Evolutionary conservation across 2,888 invertebrate genomes (phyloP).

Genomic region (Entomobrya proxima): DNA sequence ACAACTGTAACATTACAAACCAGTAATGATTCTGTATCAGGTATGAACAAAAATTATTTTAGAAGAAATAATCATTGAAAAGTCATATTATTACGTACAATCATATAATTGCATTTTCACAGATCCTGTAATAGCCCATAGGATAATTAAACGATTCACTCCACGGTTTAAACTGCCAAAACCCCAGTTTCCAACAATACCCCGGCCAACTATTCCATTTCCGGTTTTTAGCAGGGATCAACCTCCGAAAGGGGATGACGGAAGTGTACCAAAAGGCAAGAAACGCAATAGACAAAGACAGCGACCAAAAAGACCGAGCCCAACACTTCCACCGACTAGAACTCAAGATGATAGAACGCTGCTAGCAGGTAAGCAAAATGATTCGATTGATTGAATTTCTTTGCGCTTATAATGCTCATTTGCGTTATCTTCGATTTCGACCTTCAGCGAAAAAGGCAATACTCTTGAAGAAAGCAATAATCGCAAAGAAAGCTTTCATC

Average conservation of each 20-base stretch:
- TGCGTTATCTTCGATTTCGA: background rate
- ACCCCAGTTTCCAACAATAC: slow-evolving; percentile 40
- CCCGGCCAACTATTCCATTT: slow-evolving; percentile 38
- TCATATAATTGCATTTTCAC: too few relatives aligned
- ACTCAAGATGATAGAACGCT: slow-evolving; percentile 23
- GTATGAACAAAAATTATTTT: too few relatives aligned
- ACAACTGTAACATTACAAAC: background rate
- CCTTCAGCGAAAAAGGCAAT: slow-evolving; percentile 45
- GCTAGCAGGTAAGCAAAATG: slow-evolving; percentile 6
- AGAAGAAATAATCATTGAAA: too few relatives aligned
- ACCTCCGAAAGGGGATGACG: slow-evolving; percentile 44
- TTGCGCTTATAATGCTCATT: background rate
- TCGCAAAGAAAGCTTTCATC: slow-evolving; percentile 53
- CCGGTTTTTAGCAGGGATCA: slow-evolving; percentile 18
- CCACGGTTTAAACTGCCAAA: slow-evolving; percentile 10
- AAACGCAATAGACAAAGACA: background rate
- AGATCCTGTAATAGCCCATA: background rate
- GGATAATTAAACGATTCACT: slow-evolving; percentile 53
- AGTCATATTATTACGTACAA: too few relatives aligned
- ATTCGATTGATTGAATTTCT: background rate
- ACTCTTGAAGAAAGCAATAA: slow-evolving; percentile 32
- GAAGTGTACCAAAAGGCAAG: background rate
- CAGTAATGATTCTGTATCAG: too few relatives aligned
- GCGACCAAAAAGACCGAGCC: background rate
- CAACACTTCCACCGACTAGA: background rate